These are phyloP conservation scores for Tenualosa thibaudeaui DNA, from an alignment of 2,797 vertebrate species.

Conservation along the genomic window DNA sequence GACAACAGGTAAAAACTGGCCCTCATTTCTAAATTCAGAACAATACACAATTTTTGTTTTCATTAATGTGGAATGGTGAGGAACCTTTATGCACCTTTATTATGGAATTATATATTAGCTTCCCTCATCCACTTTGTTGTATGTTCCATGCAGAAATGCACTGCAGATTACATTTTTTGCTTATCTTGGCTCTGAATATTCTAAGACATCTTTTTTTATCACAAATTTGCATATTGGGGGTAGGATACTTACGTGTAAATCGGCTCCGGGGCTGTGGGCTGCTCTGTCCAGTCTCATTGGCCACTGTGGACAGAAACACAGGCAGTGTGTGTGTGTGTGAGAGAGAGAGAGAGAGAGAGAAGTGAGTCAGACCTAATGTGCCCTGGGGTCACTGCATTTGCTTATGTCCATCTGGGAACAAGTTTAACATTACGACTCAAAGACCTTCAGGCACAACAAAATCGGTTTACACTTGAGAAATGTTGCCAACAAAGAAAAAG, in stretches of 20 bases:
- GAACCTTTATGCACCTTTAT: no score
- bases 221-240: background rate
- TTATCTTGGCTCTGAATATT: background rate
- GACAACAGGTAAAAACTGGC: background rate
- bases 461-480: background rate
- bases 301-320: slow-evolving; percentile 70
- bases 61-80: background rate
- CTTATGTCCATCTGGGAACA: slow-evolving; percentile 12
- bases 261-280: slow-evolving; percentile 72
- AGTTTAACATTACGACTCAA: background rate
- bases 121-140: background rate
- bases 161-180: background rate
- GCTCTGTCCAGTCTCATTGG: slow-evolving; percentile 83
- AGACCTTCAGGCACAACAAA: background rate
- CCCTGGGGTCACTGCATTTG: background rate
- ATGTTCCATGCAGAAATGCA: background rate
- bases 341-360: slow-evolving; percentile 30
- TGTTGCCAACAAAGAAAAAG: background rate
- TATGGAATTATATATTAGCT: background rate
- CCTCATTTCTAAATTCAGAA: background rate
- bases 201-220: background rate
- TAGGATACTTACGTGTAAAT: slow-evolving; percentile 84
- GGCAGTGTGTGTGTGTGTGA: slow-evolving; percentile 10
- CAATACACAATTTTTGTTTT: background rate
- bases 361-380: background rate